Evolutionary conservation across 2,797 vertebrate species (phyloP).

Genomic region (Gymnoscopelus braueri): DNA sequence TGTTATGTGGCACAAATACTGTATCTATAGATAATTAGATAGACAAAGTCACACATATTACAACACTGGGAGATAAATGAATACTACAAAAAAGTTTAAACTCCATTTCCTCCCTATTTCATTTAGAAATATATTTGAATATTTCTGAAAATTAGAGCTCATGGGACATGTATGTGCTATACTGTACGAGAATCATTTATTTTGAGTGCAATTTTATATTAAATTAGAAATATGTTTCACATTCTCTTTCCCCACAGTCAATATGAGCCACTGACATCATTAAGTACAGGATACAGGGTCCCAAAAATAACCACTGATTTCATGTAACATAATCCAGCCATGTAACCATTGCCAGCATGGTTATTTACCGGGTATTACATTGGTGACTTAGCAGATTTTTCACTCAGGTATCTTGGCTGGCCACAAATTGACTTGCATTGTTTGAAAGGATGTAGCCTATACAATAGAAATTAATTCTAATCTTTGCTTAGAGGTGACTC

Average conservation of each 20-base stretch:
- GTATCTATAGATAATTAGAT: too few species aligned
- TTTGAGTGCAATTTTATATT: too few species aligned
- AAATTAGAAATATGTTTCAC: constrained; percentile 14
- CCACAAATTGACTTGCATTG: constrained; percentile 23
- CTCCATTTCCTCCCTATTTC: too few species aligned
- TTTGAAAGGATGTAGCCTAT: neutral
- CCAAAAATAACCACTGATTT: constrained; percentile 58
- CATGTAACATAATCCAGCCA: neutral
- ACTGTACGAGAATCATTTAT: too few species aligned
- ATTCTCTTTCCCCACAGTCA: constrained; percentile 37
- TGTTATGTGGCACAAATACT: too few species aligned
- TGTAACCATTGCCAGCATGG: constrained; percentile 37
- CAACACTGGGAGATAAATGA: too few species aligned
- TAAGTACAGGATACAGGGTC: constrained; percentile 47
- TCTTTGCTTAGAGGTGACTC: constrained; percentile 27
- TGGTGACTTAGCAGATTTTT: constrained; percentile 20
- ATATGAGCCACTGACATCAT: constrained; percentile 28
- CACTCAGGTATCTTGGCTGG: constrained; percentile 18
- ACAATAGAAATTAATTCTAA: constrained; percentile 20
- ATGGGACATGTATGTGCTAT: too few species aligned
- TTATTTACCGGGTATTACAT: constrained; percentile 29
- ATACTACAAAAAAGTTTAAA: too few species aligned
- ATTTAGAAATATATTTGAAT: too few species aligned
- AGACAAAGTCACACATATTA: too few species aligned
- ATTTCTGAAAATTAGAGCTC: too few species aligned